phyloP scores from a whole-genome alignment of 2,888 invertebrate species.

The Athalia cordata region DNA sequence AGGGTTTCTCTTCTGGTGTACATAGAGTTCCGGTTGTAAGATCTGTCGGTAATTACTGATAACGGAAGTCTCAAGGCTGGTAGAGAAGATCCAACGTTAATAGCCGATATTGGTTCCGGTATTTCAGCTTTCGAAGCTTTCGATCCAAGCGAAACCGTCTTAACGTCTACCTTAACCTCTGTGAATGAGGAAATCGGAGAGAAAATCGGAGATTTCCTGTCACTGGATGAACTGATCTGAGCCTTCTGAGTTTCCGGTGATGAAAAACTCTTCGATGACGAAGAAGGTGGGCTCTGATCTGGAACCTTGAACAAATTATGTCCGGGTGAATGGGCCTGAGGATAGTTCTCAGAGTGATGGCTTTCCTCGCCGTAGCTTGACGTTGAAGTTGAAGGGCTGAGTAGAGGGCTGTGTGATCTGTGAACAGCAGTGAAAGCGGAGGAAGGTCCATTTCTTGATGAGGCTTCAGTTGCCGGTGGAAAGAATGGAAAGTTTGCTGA shows the following conservation, averaged over 20 bases:
- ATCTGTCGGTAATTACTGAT: conserved; percentile 71
- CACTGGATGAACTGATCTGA: conserved; percentile 69
- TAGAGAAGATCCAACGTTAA: conserved; percentile 17
- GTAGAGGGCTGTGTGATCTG: conserved; percentile 79
- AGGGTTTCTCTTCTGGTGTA: conserved; percentile 58
- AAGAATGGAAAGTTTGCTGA: conserved; percentile 75
- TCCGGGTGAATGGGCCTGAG: conserved; percentile 61
- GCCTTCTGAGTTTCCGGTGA: conserved; percentile 70
- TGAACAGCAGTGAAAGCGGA: conserved; percentile 73
- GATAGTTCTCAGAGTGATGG: conserved; percentile 73
- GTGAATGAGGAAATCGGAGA: conserved; percentile 56
- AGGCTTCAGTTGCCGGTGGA: conserved; percentile 65
- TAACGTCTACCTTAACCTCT: conserved; percentile 57
- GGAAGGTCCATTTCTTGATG: conserved; percentile 60
- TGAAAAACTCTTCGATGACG: conserved; percentile 61
- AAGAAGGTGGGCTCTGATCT: conserved; percentile 62
- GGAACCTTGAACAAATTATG: conserved; percentile 64
- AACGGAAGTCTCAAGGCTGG: conserved; percentile 65
- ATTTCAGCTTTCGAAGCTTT: neutral
- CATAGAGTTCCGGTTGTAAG: conserved; percentile 62
- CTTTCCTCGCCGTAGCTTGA: conserved; percentile 80
- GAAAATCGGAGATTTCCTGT: conserved; percentile 62
- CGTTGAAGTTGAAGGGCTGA: conserved; percentile 83
- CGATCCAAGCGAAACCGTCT: conserved; percentile 4
- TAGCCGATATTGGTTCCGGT: conserved; percentile 25